These are phyloP conservation scores for Aphelenchoides besseyi DNA, from an alignment of 1,140 invertebrate genomes.

Conservation along the genomic window DNA sequence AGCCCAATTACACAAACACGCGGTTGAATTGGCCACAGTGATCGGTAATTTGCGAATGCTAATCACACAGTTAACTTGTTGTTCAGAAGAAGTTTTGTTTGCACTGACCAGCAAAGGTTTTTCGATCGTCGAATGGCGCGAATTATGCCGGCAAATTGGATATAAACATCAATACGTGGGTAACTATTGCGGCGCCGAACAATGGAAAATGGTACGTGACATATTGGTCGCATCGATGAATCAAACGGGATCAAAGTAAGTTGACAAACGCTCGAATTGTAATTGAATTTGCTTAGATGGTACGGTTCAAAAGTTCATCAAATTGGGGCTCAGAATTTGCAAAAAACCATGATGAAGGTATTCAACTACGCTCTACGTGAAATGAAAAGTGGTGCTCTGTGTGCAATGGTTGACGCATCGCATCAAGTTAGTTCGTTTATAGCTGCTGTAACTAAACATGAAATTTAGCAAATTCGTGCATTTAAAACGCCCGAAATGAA, in stretches of 20 bases:
- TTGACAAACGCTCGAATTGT: not conserved
- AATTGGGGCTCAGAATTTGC: conserved; percentile 22
- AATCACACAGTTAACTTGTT: too few species aligned
- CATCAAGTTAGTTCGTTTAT: conserved; percentile 27
- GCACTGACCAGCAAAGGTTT: conserved; percentile 40
- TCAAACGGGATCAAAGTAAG: conserved; percentile 4
- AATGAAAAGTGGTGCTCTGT: conserved; percentile 52
- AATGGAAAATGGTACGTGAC: conserved; percentile 47
- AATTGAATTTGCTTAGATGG: conserved; percentile 27
- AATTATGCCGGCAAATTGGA: conserved; percentile 47
- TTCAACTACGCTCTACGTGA: conserved; percentile 54
- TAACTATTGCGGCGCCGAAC: conserved; percentile 35
- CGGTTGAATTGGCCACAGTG: conserved; percentile 33
- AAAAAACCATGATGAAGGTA: conserved; percentile 38
- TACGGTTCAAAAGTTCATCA: conserved; percentile 29
- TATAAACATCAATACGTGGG: conserved; percentile 45
- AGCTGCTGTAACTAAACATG: not conserved
- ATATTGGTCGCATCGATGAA: conserved; percentile 28
- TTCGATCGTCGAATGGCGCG: conserved; percentile 41
- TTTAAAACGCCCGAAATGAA: not conserved
- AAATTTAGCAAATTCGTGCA: not conserved
- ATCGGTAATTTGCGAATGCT: too few species aligned
- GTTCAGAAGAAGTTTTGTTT: conserved; percentile 33
- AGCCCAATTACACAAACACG: conserved; percentile 26
- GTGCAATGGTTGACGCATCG: conserved; percentile 37